These are phyloP conservation scores for Aphodius sticticus DNA, from an alignment of 2,888 invertebrate species.

Conservation along the genomic window DNA sequence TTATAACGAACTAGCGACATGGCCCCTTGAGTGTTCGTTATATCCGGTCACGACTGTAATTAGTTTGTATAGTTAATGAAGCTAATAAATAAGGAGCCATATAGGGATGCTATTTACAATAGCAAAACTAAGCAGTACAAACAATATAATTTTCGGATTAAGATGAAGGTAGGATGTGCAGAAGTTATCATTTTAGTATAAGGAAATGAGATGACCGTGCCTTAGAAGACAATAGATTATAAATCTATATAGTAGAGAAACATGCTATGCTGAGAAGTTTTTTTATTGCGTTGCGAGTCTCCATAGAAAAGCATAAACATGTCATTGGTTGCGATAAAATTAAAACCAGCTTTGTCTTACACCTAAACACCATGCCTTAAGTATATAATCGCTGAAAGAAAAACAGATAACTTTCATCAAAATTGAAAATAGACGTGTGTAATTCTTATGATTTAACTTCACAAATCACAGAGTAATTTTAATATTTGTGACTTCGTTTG, in stretches of 20 bases:
- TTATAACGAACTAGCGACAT: no score
- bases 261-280: neutral
- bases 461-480: neutral
- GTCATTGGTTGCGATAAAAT: neutral
- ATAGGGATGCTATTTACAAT: no score
- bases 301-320: constrained; percentile 18
- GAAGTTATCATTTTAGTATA: neutral
- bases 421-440: constrained; percentile 4
- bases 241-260: neutral
- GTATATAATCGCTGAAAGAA: constrained; percentile 11
- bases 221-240: no score
- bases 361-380: constrained; percentile 6
- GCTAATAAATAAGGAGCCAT: no score
- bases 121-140: no score
- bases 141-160: no score
- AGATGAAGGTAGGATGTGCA: no score
- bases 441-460: neutral
- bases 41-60: no score
- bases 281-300: constrained; percentile 12
- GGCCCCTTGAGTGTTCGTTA: no score
- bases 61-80: no score
- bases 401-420: neutral
- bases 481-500: constrained; percentile 31
- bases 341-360: neutral
- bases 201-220: no score